Evolutionary conservation across 2,113 vertebrate genomes (phyloP).

Genomic region (Willisornis vidua): DNA sequence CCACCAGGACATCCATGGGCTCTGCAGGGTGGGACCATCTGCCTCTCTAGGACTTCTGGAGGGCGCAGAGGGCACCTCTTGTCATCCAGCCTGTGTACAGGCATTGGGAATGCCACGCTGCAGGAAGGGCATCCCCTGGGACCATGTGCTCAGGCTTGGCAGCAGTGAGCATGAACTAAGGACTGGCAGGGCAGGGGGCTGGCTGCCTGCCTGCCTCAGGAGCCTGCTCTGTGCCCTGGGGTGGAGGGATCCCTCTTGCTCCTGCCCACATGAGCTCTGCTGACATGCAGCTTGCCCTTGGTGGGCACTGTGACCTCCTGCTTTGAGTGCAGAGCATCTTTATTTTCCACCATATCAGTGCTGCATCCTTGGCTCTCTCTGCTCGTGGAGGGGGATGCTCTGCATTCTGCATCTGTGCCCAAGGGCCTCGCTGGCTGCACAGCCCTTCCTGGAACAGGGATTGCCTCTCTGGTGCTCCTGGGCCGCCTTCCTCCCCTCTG

Average conservation of each 20-base stretch:
- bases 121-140: not conserved
- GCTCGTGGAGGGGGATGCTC: not conserved
- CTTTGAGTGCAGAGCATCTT: not conserved
- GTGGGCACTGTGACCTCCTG: not conserved
- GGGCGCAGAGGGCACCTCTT: not conserved
- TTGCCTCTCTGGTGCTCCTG: not conserved
- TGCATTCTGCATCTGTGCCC: not conserved
- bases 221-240: too few species aligned
- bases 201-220: not conserved
- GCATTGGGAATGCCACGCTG: not conserved
- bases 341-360: accelerated
- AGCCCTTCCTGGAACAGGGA: not conserved
- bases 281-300: accelerated
- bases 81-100: accelerated
- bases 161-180: not conserved
- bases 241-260: not conserved
- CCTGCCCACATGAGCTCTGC: accelerated
- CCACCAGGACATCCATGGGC: accelerated
- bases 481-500: not conserved
- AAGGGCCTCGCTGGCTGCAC: not conserved
- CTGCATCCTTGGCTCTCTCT: not conserved
- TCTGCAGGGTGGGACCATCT: not conserved
- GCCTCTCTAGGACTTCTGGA: not conserved
- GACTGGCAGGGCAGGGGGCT: not conserved
- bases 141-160: not conserved